These are phyloP conservation scores for Drosophila sordidula DNA, from an alignment of 2,888 invertebrate genomes.

Conservation along the genomic window DNA sequence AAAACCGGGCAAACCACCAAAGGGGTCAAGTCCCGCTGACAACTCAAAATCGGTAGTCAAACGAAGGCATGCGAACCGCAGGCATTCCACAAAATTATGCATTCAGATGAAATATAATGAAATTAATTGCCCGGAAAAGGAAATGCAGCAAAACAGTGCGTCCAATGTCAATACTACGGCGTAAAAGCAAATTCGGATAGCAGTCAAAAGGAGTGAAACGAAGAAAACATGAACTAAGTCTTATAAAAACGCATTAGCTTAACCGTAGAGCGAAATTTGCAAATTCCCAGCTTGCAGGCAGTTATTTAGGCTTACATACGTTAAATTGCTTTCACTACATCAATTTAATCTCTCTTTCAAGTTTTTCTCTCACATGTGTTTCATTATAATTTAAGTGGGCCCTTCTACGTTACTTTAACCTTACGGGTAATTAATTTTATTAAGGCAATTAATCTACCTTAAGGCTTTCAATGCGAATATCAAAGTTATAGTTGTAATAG, in stretches of 20 bases:
- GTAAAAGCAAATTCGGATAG: neutral
- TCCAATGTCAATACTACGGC: constrained; percentile 22
- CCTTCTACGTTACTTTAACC: neutral
- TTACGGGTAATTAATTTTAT: neutral
- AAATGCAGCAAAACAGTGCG: constrained; percentile 26
- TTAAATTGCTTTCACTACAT: constrained; percentile 27
- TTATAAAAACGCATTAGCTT: neutral
- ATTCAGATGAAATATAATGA: constrained; percentile 60
- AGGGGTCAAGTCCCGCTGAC: constrained; percentile 45
- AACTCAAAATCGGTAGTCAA: constrained; percentile 41
- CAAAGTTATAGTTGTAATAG: neutral
- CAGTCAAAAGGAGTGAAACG: neutral
- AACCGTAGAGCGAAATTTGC: neutral
- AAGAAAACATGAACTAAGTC: neutral
- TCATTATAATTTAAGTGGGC: neutral
- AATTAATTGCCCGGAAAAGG: constrained; percentile 68
- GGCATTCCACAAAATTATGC: constrained; percentile 60
- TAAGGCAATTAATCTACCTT: neutral
- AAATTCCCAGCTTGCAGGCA: neutral
- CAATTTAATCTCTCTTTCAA: constrained; percentile 6
- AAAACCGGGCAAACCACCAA: neutral
- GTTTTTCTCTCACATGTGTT: neutral
- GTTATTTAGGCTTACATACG: neutral
- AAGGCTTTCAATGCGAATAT: neutral
- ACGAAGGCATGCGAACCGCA: constrained; percentile 18